Evolutionary conservation across 2,888 invertebrate genomes (phyloP), one percentile per base, ranked within the genome.

Genomic region (Lasioglossum marginatum): DNA sequence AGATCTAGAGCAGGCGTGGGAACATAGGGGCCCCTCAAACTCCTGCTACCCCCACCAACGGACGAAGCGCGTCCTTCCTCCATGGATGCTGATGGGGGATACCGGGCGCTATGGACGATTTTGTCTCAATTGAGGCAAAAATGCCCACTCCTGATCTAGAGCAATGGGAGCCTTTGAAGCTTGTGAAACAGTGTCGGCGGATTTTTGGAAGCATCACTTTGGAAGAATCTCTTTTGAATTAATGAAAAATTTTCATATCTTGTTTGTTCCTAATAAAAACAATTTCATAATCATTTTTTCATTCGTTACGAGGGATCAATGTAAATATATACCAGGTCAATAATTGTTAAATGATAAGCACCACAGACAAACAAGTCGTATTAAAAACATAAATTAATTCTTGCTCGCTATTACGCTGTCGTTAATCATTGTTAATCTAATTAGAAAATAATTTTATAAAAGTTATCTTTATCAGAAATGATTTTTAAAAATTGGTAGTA

Each of bases 101-200:
- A 40, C 40, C 12, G 40, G 12, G 40, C 40, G 12, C 40, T 40
- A 40, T 40, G 40, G 43, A 43, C 43, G 43, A 12, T 43, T 12
- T 43, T 43, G 12, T 43, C 43, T 43, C 43, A 43, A 43, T 43
- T 43, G 43, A 12, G 43, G 12, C 43, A 43, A 43, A 43, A 12
- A 12, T 43, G 43, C 43, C 43, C 43, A 43, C 43, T 43, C 43
- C 12, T 3, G 73, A 31, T 77, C 43, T 77, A 31, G 8, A 66
- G 2, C 16, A 31, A 48, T 70, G 72, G 34, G 40, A 27, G 23
- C 63, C 10, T 40, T 16, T 12, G 27, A 76, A 77, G 74, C 77
- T 77, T 45, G 76, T 73, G 66, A 4, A 68, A 60, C 71, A 37
- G 45, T 76, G 66, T 60, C 27, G 76, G 68, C 86, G 76, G 57